phyloP scores from a whole-genome alignment of 1,140 invertebrate species.

The Caerostris extrusa region DNA sequence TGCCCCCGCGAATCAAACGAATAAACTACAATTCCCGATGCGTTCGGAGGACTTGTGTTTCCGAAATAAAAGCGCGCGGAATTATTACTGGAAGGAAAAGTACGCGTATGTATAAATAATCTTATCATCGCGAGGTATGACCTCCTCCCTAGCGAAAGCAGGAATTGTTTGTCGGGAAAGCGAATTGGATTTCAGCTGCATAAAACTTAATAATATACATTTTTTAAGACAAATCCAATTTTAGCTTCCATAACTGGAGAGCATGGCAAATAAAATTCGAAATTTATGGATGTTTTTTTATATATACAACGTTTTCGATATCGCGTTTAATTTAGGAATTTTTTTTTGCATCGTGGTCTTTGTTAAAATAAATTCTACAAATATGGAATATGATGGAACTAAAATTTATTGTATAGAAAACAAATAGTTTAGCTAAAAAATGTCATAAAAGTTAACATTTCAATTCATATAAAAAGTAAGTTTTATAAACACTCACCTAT shows the following conservation, averaged over 20 bases:
- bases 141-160: not conserved
- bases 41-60: not conserved
- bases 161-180: not conserved
- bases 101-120: slow-evolving; percentile 10
- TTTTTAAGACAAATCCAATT: not conserved
- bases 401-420: too few species aligned
- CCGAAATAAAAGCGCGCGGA: not conserved
- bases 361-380: too few species aligned
- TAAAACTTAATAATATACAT: not conserved
- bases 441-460: too few species aligned
- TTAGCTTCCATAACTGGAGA: not conserved
- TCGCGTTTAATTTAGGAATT: too few species aligned
- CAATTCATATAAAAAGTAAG: too few species aligned
- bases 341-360: too few species aligned
- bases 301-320: too few species aligned
- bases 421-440: too few species aligned
- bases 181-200: not conserved
- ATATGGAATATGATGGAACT: too few species aligned
- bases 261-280: not conserved
- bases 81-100: not conserved
- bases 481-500: too few species aligned
- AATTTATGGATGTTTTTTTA: too few species aligned
- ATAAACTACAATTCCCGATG: not conserved
- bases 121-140: slow-evolving; percentile 2
- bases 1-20: not conserved